Conservation (phyloP, 2,888 invertebrate genomes). For the Graphium colonna region DNA sequence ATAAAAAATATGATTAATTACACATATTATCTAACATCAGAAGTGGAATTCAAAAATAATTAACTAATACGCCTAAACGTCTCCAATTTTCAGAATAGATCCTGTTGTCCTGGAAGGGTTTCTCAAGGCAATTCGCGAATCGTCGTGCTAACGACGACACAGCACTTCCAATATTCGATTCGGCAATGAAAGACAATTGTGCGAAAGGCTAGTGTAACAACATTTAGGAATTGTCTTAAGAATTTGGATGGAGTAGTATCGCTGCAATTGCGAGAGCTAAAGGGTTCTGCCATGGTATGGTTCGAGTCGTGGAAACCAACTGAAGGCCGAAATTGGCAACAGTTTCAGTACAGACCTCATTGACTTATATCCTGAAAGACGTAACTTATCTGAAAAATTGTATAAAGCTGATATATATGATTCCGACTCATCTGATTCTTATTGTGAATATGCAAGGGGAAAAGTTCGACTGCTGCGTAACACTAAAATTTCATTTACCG, state of each 20-base stretch:
- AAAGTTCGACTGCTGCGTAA: no score
- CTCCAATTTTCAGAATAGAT: background rate
- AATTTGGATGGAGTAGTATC: constrained; percentile 28
- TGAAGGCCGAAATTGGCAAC: constrained; percentile 23
- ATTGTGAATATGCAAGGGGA: constrained; percentile 32
- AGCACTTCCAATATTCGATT: constrained; percentile 23
- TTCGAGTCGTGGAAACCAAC: constrained; percentile 25
- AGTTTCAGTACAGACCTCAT: constrained; percentile 23
- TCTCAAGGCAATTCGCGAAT: background rate
- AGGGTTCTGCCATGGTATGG: constrained; percentile 31
- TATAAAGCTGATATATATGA: constrained; percentile 25
- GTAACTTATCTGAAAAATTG: constrained; percentile 20
- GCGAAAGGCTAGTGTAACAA: constrained; percentile 30
- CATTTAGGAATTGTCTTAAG: constrained; percentile 24
- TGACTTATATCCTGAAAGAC: constrained; percentile 18
- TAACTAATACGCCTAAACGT: background rate
- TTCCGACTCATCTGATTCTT: constrained; percentile 28
- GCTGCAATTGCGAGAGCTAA: constrained; percentile 26
- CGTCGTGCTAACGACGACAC: constrained; percentile 20
- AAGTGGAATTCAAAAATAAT: background rate
- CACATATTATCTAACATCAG: no score
- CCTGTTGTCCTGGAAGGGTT: background rate
- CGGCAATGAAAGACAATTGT: constrained; percentile 24
- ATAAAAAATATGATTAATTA: no score
- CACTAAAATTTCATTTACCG: no score